These are phyloP conservation scores for Andrena flavipes DNA, from an alignment of 2,888 invertebrate species.

Conservation along the genomic window DNA sequence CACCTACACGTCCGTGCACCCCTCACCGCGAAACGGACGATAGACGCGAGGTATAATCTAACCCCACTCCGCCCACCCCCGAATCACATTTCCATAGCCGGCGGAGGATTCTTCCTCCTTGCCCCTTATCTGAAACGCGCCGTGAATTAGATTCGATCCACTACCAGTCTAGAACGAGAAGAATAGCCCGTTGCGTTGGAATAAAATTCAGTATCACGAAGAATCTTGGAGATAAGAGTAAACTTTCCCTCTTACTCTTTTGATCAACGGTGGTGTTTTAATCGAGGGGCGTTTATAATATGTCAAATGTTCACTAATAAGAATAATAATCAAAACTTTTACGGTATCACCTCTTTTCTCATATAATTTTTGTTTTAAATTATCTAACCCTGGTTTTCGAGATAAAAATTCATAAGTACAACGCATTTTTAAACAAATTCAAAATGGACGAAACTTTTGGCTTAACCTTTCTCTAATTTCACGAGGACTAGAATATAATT, in stretches of 20 bases:
- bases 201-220: constrained; percentile 3
- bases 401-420: too few relatives aligned
- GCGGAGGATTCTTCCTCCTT: constrained; percentile 14
- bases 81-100: background rate
- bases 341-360: too few relatives aligned
- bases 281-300: background rate
- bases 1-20: constrained; percentile 21
- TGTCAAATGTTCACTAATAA: too few relatives aligned
- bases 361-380: too few relatives aligned
- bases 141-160: constrained; percentile 36
- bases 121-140: constrained; percentile 14
- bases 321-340: too few relatives aligned
- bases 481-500: too few relatives aligned
- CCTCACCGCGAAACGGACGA: constrained; percentile 33
- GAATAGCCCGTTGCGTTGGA: constrained; percentile 16
- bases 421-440: too few relatives aligned
- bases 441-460: too few relatives aligned
- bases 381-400: too few relatives aligned
- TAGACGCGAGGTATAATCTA: constrained; percentile 52
- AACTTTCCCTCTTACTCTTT: too few relatives aligned
- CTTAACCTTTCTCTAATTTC: too few relatives aligned
- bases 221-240: too few relatives aligned
- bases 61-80: background rate
- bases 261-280: background rate
- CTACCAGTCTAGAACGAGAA: constrained; percentile 23